phyloP scores from a whole-genome alignment of 1,140 invertebrate species.

The Scaptomyza montana region DNA sequence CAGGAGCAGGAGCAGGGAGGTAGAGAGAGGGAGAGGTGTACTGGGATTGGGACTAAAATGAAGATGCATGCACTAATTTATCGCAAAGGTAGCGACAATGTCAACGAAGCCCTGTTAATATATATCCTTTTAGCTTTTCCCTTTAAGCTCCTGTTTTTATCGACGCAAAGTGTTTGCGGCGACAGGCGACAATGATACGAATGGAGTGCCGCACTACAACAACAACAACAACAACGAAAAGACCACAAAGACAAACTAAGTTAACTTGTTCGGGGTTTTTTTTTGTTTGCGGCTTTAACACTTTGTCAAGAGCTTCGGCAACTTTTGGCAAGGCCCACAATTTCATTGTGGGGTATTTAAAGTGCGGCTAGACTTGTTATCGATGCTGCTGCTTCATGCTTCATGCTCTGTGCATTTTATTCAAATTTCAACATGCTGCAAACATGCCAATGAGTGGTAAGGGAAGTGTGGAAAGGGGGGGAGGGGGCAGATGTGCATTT shows the following conservation, averaged over 20 bases:
- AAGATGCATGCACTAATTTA: constrained; percentile 70
- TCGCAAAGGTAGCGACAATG: constrained; percentile 37
- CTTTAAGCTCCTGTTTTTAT: constrained; percentile 54
- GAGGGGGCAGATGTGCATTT: constrained; percentile 1
- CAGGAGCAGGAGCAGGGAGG: neutral
- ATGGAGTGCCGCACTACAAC: neutral
- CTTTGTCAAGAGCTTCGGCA: neutral
- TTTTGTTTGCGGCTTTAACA: neutral
- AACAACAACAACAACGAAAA: neutral
- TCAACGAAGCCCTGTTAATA: constrained; percentile 36
- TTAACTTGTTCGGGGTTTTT: neutral
- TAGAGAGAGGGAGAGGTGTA: no score
- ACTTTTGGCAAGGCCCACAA: neutral
- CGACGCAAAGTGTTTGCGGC: constrained; percentile 59
- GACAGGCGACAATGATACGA: constrained; percentile 30
- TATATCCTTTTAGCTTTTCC: constrained; percentile 15
- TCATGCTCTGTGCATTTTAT: constrained; percentile 55
- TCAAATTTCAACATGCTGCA: constrained; percentile 73
- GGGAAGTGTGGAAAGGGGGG: neutral
- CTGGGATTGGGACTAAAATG: constrained; percentile 35
- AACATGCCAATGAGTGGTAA: constrained; percentile 56
- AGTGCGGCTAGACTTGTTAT: neutral
- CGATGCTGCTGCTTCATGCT: constrained; percentile 4
- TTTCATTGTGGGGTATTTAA: neutral
- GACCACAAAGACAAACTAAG: constrained; percentile 23